Evolutionary conservation across 2,113 vertebrate species (phyloP).

Genomic region (Calcarius ornatus): DNA sequence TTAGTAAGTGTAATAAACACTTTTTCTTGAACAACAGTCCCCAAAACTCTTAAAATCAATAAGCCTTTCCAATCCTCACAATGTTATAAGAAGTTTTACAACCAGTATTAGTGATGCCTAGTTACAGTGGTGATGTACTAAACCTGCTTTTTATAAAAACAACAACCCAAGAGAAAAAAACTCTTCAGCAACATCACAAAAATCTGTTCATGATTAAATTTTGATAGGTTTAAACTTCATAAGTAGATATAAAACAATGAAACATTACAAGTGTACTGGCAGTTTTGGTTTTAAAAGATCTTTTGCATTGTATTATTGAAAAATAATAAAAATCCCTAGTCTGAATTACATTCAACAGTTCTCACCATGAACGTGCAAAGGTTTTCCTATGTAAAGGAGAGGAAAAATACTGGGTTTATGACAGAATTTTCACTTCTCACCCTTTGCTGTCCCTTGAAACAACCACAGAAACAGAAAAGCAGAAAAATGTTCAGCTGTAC

Average conservation of each 20-base stretch:
- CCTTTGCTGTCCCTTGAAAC: not conserved
- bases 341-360: not conserved
- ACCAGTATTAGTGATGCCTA: not conserved
- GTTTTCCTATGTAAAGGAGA: not conserved
- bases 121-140: fast-evolving
- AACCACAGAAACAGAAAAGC: not conserved
- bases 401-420: not conserved
- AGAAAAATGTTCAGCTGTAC: not conserved
- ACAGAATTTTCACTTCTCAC: not conserved
- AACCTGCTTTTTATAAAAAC: not conserved
- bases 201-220: not conserved
- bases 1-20: not conserved
- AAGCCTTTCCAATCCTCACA: not conserved
- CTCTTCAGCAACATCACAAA: not conserved
- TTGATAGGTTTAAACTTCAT: not conserved
- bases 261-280: not conserved
- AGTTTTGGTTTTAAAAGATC: not conserved
- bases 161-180: not conserved
- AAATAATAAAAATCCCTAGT: not conserved
- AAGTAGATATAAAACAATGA: not conserved
- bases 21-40: not conserved
- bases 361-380: not conserved
- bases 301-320: not conserved
- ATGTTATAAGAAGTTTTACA: not conserved
- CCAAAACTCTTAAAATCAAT: not conserved